phyloP scores from a whole-genome alignment of 1,140 invertebrate genomes.

The Drosophila arawakana region DNA sequence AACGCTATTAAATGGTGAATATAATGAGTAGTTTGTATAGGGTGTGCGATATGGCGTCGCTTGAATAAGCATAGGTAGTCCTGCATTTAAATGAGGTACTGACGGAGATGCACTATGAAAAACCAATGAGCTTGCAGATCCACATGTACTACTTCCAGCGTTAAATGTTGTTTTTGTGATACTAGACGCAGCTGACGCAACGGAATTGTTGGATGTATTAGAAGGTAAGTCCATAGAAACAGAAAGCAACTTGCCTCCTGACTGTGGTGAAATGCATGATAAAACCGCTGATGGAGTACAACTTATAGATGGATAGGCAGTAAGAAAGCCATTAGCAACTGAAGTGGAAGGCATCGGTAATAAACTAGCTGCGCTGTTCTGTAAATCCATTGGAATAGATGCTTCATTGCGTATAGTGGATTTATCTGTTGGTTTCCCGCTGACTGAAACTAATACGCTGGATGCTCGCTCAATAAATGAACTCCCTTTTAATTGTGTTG shows the following conservation, averaged over 20 bases:
- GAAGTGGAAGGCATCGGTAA: slow-evolving; percentile 17
- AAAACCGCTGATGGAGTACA: slow-evolving; percentile 36
- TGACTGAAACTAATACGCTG: slow-evolving; percentile 29
- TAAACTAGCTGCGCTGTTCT: slow-evolving; percentile 41
- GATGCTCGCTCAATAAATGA: slow-evolving; percentile 44
- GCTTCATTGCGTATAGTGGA: slow-evolving; percentile 7
- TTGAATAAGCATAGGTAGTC: slow-evolving; percentile 86
- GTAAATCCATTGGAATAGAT: slow-evolving; percentile 35
- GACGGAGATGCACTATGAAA: slow-evolving; percentile 65
- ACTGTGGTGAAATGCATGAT: slow-evolving; percentile 49
- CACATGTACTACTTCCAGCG: slow-evolving; percentile 45
- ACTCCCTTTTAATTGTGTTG: slow-evolving; percentile 30
- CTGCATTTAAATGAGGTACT: slow-evolving; percentile 81
- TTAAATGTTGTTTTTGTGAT: slow-evolving; percentile 46
- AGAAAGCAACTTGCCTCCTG: slow-evolving; percentile 36
- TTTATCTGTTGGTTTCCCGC: slow-evolving; percentile 46
- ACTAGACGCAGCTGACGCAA: slow-evolving; percentile 6
- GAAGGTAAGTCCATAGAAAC: slow-evolving; percentile 23
- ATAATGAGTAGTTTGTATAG: slow-evolving; percentile 88
- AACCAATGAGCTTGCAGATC: slow-evolving; percentile 46
- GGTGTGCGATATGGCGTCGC: slow-evolving; percentile 87
- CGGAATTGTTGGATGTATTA: slow-evolving; percentile 43
- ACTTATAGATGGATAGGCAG: slow-evolving; percentile 46
- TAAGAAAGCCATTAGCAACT: slow-evolving; percentile 61
- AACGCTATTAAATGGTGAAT: slow-evolving; percentile 89